Evolutionary conservation across 2,113 vertebrate genomes (phyloP).

Genomic region (Microtus montanus): DNA sequence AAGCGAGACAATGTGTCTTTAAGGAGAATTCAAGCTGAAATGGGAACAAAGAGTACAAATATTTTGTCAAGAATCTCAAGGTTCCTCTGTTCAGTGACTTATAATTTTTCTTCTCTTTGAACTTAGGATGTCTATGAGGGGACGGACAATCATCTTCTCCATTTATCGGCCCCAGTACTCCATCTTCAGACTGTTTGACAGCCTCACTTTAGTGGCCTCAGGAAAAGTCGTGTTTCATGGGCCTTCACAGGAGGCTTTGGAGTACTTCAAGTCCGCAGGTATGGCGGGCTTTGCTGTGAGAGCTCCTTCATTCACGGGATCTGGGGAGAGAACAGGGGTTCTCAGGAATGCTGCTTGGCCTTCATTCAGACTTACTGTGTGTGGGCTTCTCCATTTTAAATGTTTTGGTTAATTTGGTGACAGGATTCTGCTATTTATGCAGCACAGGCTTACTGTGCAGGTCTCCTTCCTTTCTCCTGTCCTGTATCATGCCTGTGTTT

Average conservation of each 20-base stretch:
- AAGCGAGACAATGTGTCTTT: not conserved
- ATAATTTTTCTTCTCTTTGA: conserved; percentile 35
- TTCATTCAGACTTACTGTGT: too few species aligned
- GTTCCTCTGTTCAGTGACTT: too few species aligned
- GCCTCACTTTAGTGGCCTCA: conserved; percentile 87
- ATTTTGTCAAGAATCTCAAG: too few species aligned
- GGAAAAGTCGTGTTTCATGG: too few species aligned
- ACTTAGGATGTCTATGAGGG: conserved; percentile 90
- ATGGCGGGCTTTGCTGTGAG: not conserved
- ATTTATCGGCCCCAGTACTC: conserved; percentile 95
- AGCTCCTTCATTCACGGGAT: not conserved
- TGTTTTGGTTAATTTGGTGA: not conserved
- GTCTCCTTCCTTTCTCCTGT: not conserved
- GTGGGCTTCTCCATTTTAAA: too few species aligned
- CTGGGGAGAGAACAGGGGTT: not conserved
- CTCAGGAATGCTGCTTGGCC: not conserved
- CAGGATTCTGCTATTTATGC: not conserved
- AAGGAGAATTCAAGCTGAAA: too few species aligned
- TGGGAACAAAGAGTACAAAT: too few species aligned
- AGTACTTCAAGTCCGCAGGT: conserved; percentile 91
- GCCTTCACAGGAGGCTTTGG: conserved; percentile 77
- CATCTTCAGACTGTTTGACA: conserved; percentile 95
- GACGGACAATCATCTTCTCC: conserved; percentile 95
- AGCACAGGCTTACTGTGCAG: not conserved
- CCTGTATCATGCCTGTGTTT: not conserved